A percentile compares a stretch with the other conserved stretches of the same genome.
Conservation (phyloP, 1,140 invertebrate genomes). For the Notospermus geniculatus region DNA sequence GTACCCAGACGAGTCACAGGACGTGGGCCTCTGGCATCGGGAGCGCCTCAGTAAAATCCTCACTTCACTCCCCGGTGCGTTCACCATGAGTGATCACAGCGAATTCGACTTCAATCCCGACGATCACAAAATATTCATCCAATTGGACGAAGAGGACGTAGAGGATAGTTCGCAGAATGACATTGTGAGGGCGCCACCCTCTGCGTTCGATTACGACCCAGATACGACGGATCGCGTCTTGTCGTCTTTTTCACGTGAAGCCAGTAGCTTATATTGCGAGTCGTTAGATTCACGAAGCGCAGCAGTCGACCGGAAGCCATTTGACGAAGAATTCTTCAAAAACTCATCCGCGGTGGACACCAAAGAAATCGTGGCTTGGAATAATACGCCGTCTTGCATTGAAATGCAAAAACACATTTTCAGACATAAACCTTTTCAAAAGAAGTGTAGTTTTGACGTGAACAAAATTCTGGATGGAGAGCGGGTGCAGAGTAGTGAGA, state of each 20-base stretch:
- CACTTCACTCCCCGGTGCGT: slow-evolving; percentile 28
- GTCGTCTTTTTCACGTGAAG: slow-evolving; percentile 1
- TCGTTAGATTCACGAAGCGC: slow-evolving; percentile 39
- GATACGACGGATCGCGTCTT: slow-evolving; percentile 5
- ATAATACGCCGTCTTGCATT: slow-evolving; percentile 44
- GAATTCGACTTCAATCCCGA: slow-evolving; percentile 45
- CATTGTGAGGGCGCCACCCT: slow-evolving; percentile 12
- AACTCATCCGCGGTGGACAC: slow-evolving; percentile 15
- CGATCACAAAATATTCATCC: slow-evolving; percentile 35
- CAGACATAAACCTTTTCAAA: slow-evolving; percentile 27
- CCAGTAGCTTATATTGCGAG: slow-evolving; percentile 33
- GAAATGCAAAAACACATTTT: slow-evolving; percentile 45
- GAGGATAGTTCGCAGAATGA: not conserved
- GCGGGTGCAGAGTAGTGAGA: slow-evolving; percentile 30
- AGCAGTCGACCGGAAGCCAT: slow-evolving; percentile 40
- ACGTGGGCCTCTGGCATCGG: slow-evolving; percentile 51
- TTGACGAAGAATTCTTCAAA: slow-evolving; percentile 44
- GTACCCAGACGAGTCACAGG: slow-evolving; percentile 45
- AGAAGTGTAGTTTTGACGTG: slow-evolving; percentile 35
- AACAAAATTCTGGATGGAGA: slow-evolving; percentile 38
- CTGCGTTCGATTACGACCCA: slow-evolving; percentile 28
- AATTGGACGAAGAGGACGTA: slow-evolving; percentile 11
- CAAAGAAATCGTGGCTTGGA: slow-evolving; percentile 36
- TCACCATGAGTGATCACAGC: slow-evolving; percentile 41
- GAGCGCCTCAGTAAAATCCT: slow-evolving; percentile 48